Base-by-base conservation (phyloP, 2,113 vertebrate species). In the Cathartes aura region DNA sequence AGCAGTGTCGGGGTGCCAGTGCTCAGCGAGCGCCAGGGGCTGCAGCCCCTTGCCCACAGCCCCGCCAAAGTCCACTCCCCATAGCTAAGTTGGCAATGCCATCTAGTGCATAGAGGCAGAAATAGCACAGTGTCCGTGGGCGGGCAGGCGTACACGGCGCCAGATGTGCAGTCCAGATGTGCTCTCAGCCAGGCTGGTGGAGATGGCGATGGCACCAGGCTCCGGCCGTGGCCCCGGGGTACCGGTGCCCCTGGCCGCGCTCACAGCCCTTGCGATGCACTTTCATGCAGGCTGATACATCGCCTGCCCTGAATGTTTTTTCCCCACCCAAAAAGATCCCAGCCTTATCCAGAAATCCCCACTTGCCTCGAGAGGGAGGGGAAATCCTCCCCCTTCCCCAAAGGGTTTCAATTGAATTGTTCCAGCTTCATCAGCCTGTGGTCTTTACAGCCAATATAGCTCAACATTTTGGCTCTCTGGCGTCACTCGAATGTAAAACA, bases 51-150 rank as follows among this genome's bases (percentile, higher is more conserved):
- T 8, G 34, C 64, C 38, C 63, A 9, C 24, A 21, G 55, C 53
- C 59, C 60, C 3, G 2, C 5, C 24, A 38, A 45, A 70, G 55
- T 60, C 78, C 40, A 15, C 85, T 93, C 89, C 95, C 96, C 5
- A 92, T 98, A 93, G 93, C 96, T 93, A 95, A 96, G 97, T 98
- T 98, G 89, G 96, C 97, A 97, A 97, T 98, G 98, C 98, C 98
- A 98, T 97, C 98, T 98, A 98, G 98, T 98, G 98, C 98, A 95
- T 92, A 94, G 94, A 91, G 92, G 78, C 96, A 98, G 98, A 98
- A 98, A 97, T 36, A 95, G 89, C 94, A 89, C 63, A 47, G 89
- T 43, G 48, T 12, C 47, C 5, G 4, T 9, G 2, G 62, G 40
- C 34, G 6, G 85, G 36, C 76, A 84, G 80, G 40, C 64, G 1